These are phyloP conservation scores for Trichonephila inaurata DNA, from an alignment of 1,140 invertebrate species.

Conservation along the genomic window DNA sequence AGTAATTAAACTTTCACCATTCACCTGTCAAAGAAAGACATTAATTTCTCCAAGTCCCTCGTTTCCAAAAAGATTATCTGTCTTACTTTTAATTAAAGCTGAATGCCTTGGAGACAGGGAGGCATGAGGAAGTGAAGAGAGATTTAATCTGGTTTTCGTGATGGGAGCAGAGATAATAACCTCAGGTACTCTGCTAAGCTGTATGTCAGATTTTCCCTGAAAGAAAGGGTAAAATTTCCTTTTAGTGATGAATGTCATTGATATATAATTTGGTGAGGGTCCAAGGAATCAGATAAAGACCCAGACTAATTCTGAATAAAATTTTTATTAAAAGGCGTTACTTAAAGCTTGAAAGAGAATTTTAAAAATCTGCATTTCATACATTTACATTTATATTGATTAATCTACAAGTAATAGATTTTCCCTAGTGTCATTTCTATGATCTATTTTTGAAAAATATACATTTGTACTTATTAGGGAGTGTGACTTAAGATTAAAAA, in stretches of 20 bases:
- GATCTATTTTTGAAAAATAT: too few species aligned
- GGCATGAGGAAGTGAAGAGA: neutral
- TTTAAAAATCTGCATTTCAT: too few species aligned
- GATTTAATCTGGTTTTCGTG: conserved; percentile 1
- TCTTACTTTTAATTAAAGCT: conserved; percentile 60
- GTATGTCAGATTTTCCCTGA: neutral
- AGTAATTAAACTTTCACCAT: conserved; percentile 59
- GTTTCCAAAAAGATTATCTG: conserved; percentile 48
- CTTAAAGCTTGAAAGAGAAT: too few species aligned
- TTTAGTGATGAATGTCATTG: neutral
- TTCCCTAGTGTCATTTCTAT: too few species aligned
- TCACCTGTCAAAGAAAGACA: conserved; percentile 47
- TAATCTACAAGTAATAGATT: too few species aligned
- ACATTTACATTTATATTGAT: too few species aligned
- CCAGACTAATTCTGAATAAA: neutral
- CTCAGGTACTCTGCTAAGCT: neutral
- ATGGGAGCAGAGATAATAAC: conserved; percentile 9
- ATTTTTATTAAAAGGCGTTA: too few species aligned
- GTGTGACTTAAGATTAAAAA: too few species aligned
- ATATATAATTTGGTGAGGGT: neutral
- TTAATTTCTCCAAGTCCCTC: conserved; percentile 39
- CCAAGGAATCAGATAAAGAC: neutral
- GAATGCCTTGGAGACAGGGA: conserved; percentile 22
- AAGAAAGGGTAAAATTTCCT: neutral
- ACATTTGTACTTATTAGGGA: too few species aligned